phyloP scores from a whole-genome alignment of 2,888 invertebrate species.

The Ectemnius lituratus region DNA sequence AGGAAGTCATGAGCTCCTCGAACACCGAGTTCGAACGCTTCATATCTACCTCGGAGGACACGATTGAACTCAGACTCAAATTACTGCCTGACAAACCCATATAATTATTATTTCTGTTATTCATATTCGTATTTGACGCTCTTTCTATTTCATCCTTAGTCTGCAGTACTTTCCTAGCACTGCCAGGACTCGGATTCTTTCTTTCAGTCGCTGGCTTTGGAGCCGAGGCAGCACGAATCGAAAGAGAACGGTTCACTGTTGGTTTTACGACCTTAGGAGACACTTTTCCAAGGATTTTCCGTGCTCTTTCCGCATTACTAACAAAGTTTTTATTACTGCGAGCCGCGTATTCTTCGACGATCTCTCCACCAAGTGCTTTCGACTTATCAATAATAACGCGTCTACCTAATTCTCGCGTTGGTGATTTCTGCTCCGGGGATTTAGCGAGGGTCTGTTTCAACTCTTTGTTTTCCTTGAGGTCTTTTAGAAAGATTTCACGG shows the following conservation, averaged over 20 bases:
- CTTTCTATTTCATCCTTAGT: constrained; percentile 33
- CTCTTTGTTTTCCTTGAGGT: constrained; percentile 30
- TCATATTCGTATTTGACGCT: constrained; percentile 37
- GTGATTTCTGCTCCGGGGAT: constrained; percentile 25
- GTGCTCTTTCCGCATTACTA: constrained; percentile 49
- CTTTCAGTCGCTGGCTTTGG: constrained; percentile 62
- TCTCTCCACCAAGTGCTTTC: constrained; percentile 64
- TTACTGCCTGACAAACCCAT: constrained; percentile 64
- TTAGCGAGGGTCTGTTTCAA: constrained; percentile 38
- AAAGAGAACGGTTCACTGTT: constrained; percentile 61
- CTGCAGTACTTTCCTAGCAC: neutral
- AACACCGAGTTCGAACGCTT: constrained; percentile 76
- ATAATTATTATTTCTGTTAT: constrained; percentile 52
- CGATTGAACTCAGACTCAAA: constrained; percentile 69
- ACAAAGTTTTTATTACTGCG: constrained; percentile 35
- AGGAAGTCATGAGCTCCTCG: constrained; percentile 85
- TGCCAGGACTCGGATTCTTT: constrained; percentile 35
- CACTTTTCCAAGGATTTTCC: constrained; percentile 59
- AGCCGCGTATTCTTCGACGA: constrained; percentile 17
- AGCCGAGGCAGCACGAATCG: constrained; percentile 64
- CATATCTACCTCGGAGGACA: constrained; percentile 69
- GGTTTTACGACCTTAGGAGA: constrained; percentile 57
- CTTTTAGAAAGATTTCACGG: constrained; percentile 60
- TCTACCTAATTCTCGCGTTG: constrained; percentile 59
- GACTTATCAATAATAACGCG: constrained; percentile 71